Conservation (phyloP, 2,113 vertebrate genomes). For the Acrocephalus arundinaceus region DNA sequence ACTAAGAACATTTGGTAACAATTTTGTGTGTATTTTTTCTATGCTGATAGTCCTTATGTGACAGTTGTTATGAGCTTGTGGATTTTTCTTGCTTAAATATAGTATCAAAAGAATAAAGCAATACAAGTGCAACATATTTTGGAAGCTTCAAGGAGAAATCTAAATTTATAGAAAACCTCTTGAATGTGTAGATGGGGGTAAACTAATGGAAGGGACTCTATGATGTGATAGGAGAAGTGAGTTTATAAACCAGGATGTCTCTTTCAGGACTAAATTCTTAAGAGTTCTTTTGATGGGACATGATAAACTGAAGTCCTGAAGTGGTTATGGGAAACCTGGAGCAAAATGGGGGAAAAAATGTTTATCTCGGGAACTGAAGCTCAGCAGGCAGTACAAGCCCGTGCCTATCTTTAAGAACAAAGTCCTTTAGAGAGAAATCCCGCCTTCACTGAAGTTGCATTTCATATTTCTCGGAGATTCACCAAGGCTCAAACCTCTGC, state of each 20-base stretch:
- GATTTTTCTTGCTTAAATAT: constrained; percentile 8
- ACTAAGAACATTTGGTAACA: constrained; percentile 50
- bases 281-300: neutral
- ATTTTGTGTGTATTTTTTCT: constrained; percentile 39
- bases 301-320: neutral
- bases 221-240: neutral
- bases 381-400: neutral
- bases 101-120: constrained; percentile 5
- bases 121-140: neutral
- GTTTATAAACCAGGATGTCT: neutral
- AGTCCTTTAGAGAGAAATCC: neutral
- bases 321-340: neutral
- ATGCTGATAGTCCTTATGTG: neutral
- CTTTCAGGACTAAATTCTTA: neutral
- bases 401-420: neutral
- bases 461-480: neutral
- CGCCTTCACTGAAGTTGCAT: neutral
- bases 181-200: neutral
- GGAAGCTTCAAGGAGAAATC: neutral
- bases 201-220: neutral
- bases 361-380: neutral
- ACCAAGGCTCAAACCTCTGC: neutral
- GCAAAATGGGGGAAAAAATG: neutral
- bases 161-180: neutral
- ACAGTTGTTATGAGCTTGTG: neutral